These are phyloP conservation scores for Hirundichthys speculiger DNA, from an alignment of 2,113 vertebrate genomes.

Conservation along the genomic window DNA sequence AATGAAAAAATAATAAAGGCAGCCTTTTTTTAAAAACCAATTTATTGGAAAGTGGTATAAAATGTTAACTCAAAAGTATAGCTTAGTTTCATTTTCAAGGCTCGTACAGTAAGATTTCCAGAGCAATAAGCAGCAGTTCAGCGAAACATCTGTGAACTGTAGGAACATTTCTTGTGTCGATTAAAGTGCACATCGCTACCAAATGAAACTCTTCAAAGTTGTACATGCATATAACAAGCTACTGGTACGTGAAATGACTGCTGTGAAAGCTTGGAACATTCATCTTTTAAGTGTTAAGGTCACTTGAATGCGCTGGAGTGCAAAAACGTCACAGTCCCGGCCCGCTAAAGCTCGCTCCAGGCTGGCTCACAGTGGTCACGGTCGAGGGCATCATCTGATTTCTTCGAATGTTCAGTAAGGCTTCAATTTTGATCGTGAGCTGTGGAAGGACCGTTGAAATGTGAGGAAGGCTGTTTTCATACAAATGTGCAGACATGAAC, in stretches of 20 bases:
- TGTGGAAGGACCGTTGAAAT: constrained; percentile 14
- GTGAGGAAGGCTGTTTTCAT: neutral
- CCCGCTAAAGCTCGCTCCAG: neutral
- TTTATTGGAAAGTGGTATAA: too few relatives aligned
- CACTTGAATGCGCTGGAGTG: neutral
- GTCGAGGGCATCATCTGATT: neutral
- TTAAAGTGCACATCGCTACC: constrained; percentile 12
- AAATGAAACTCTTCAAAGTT: neutral
- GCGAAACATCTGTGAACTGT: too few relatives aligned
- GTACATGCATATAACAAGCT: neutral
- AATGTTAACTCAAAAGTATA: too few relatives aligned
- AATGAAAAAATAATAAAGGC: too few relatives aligned
- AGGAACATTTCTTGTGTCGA: neutral
- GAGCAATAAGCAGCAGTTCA: too few relatives aligned
- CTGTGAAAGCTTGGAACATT: constrained; percentile 5
- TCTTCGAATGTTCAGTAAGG: constrained; percentile 50
- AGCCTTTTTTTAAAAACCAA: too few relatives aligned
- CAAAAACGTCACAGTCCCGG: neutral
- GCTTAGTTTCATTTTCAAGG: too few relatives aligned
- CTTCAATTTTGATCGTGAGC: constrained; percentile 58
- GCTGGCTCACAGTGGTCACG: neutral
- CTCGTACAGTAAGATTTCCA: too few relatives aligned
- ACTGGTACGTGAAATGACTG: too few relatives aligned
- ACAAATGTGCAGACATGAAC: neutral
- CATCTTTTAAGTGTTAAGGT: neutral